phyloP scores from a whole-genome alignment of 2,888 invertebrate genomes.

The Ormyrus pomaceus region DNA sequence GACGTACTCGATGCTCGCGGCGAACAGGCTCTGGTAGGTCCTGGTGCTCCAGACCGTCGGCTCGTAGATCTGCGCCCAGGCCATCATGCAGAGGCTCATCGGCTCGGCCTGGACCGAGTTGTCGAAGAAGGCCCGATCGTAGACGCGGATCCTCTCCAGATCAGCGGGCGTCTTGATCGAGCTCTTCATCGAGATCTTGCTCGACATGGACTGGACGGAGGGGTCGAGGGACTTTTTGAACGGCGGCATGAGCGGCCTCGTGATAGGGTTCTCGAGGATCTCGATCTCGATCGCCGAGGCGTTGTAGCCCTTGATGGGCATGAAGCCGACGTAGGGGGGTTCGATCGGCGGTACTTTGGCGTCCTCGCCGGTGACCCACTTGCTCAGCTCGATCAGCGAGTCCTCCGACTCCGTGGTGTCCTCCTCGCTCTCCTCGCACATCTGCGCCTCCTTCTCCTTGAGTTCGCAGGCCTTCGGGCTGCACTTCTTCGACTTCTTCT shows the following conservation, averaged over 20 bases:
- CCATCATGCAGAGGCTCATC: slow-evolving; percentile 70
- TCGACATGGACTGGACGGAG: slow-evolving; percentile 61
- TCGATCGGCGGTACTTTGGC: slow-evolving; percentile 55
- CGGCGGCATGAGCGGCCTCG: slow-evolving; percentile 63
- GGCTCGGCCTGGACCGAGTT: slow-evolving; percentile 62
- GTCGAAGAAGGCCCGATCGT: slow-evolving; percentile 65
- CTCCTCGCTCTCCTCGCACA: no score
- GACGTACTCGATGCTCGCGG: slow-evolving; percentile 65
- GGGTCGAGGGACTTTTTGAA: slow-evolving; percentile 58
- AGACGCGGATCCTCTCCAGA: slow-evolving; percentile 17
- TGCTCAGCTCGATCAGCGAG: slow-evolving; percentile 64
- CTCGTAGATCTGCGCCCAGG: slow-evolving; percentile 71
- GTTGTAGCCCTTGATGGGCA: slow-evolving; percentile 63
- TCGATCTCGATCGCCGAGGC: slow-evolving; percentile 67
- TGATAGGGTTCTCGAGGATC: slow-evolving; percentile 68
- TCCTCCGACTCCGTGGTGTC: slow-evolving; percentile 46
- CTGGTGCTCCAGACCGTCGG: slow-evolving; percentile 68
- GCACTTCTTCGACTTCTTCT: neutral
- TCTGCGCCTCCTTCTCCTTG: neutral
- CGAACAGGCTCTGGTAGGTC: slow-evolving; percentile 67
- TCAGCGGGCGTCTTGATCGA: slow-evolving; percentile 41
- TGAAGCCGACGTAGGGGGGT: slow-evolving; percentile 61
- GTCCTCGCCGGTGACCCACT: slow-evolving; percentile 63
- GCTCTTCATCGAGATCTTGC: slow-evolving; percentile 71
- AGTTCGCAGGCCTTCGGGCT: slow-evolving; percentile 6